phyloP scores from a whole-genome alignment of 2,113 vertebrate species.

The Scomber scombrus region DNA sequence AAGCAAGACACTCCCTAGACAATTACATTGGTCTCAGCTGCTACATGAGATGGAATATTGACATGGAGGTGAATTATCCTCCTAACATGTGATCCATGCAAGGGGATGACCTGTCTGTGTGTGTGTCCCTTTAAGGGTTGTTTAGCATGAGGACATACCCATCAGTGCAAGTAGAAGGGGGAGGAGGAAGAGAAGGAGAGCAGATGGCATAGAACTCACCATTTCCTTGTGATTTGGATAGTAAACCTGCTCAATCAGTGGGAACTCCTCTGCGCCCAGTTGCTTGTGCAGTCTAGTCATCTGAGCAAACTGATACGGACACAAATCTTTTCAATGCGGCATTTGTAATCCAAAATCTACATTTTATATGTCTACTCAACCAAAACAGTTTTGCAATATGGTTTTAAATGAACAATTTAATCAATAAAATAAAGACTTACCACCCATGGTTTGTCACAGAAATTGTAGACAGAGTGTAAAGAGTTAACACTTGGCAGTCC shows the following conservation, averaged over 20 bases:
- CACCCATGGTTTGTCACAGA: constrained; percentile 96
- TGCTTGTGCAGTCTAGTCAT: constrained; percentile 91
- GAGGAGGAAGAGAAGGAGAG: constrained; percentile 5
- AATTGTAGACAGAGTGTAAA: constrained; percentile 93
- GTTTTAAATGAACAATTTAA: background rate
- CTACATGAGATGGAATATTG: constrained; percentile 52
- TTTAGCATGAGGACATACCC: constrained; percentile 9
- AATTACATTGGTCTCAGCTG: constrained; percentile 42
- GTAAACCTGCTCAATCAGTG: constrained; percentile 93
- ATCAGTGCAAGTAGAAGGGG: constrained; percentile 20
- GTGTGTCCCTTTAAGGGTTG: constrained; percentile 35
- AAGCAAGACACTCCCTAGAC: constrained; percentile 14
- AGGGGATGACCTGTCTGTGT: background rate
- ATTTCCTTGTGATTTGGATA: constrained; percentile 95
- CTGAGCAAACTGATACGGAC: constrained; percentile 89
- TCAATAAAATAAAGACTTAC: constrained; percentile 77
- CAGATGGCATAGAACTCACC: constrained; percentile 84
- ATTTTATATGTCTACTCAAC: background rate
- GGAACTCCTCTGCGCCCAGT: constrained; percentile 91
- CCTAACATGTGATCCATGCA: constrained; percentile 17
- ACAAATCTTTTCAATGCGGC: background rate
- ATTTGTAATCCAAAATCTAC: too few species aligned
- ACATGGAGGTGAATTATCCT: constrained; percentile 47
- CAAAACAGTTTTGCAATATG: background rate
- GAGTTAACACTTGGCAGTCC: constrained; percentile 92